Evolutionary conservation across 1,140 invertebrate genomes (phyloP).

Genomic region (Sinonovacula constricta): DNA sequence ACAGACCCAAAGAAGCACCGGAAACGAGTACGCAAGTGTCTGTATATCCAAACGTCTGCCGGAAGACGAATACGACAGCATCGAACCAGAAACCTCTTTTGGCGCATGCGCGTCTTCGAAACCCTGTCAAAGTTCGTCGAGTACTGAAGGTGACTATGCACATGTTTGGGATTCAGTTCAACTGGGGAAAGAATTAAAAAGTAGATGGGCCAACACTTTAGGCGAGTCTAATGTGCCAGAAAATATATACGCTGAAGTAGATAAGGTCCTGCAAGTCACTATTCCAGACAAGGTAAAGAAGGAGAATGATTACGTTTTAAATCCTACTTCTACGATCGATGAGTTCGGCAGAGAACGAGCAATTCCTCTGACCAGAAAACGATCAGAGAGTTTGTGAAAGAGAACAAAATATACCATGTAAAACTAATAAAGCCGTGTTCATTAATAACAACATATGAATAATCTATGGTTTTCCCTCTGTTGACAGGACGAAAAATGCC

Average conservation of each 20-base stretch:
- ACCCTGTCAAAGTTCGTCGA: conserved; percentile 1
- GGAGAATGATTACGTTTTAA: conserved; percentile 8
- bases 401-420: too few relatives aligned
- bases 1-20: not conserved
- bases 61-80: not conserved
- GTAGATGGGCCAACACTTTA: not conserved
- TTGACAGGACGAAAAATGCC: too few relatives aligned
- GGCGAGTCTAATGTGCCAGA: conserved; percentile 22
- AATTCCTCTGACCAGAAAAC: conserved; percentile 6
- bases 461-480: too few relatives aligned
- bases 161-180: conserved; percentile 44
- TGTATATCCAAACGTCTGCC: conserved; percentile 17
- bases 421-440: too few relatives aligned
- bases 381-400: conserved; percentile 26
- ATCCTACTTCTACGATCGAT: not conserved
- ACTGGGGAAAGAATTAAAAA: conserved; percentile 31
- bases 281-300: not conserved
- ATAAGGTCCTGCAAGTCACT: conserved; percentile 19
- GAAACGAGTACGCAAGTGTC: conserved; percentile 47
- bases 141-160: conserved; percentile 44
- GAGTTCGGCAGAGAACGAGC: not conserved
- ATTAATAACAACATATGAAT: too few relatives aligned
- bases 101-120: conserved; percentile 13
- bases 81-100: not conserved
- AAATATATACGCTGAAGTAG: conserved; percentile 49